These are phyloP conservation scores for Drosophila lowei DNA, from an alignment of 1,140 invertebrate genomes.

Conservation along the genomic window DNA sequence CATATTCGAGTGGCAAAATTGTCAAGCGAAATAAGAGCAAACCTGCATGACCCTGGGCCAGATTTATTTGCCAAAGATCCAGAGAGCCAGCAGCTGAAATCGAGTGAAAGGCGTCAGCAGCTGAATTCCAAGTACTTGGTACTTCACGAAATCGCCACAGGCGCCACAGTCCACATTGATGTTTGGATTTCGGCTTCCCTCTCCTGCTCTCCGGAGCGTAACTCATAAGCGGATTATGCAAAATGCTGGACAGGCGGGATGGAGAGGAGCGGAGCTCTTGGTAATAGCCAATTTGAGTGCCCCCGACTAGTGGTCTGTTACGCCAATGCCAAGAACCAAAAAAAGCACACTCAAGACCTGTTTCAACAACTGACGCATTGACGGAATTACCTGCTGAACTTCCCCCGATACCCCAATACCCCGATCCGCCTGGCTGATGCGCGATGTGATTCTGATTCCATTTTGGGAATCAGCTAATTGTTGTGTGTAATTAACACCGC, in stretches of 20 bases:
- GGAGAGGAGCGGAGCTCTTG: no score
- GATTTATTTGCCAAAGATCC: constrained; percentile 29
- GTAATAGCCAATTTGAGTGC: constrained; percentile 31
- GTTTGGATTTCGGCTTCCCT: constrained; percentile 51
- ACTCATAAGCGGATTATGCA: constrained; percentile 62
- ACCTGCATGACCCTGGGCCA: constrained; percentile 31
- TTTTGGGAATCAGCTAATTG: constrained; percentile 29
- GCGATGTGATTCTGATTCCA: neutral
- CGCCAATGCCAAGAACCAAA: constrained; percentile 13
- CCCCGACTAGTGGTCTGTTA: constrained; percentile 9
- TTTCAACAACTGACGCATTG: constrained; percentile 31
- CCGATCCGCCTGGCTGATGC: no score
- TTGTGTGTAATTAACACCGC: constrained; percentile 17
- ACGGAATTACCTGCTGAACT: constrained; percentile 35
- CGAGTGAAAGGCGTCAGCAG: constrained; percentile 58
- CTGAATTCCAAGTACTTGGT: constrained; percentile 26
- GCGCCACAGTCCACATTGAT: constrained; percentile 19
- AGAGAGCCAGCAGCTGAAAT: constrained; percentile 24
- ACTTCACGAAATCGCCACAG: constrained; percentile 39
- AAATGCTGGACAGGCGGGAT: constrained; percentile 17
- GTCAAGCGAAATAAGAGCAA: constrained; percentile 18
- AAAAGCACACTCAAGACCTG: constrained; percentile 35
- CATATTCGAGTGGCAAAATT: constrained; percentile 10
- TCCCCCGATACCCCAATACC: constrained; percentile 26
- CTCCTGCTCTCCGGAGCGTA: neutral